Evolutionary conservation across 2,888 invertebrate genomes (phyloP), one percentile per base, ranked within the genome.

Genomic region (Stenchaetothrips biformis): DNA sequence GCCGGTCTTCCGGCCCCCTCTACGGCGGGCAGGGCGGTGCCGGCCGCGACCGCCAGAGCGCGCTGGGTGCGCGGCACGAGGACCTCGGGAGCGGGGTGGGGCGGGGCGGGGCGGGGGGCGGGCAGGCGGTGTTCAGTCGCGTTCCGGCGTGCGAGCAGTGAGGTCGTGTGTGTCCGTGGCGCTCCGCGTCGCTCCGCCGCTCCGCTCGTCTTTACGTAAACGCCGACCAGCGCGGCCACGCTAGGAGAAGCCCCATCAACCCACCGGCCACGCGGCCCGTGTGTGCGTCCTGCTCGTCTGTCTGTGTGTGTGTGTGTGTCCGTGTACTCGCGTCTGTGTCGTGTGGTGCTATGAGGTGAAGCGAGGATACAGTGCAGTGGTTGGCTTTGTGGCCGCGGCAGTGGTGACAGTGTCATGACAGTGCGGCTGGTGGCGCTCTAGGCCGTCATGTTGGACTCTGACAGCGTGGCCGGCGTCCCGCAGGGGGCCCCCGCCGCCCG

Each of bases 131-230:
- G n/a, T 21, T 11, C 67, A 74, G 67, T 74, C 67, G 67, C 67
- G 67, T 25, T 74, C 67, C 25, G 67, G 67, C 67, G 67, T 74
- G 67, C 67, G 25, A 21, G 67, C 67, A 25, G 67, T 21, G 67
- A 74, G 25, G 67, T 25, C 67, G 21, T 74, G 25, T 21, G 8
- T 9, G 67, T 21, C 67, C 21, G 67, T 21, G 67, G 13, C 53
- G 53, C 53, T 25, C 8, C 67, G 67, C 67, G 7, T 2, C 37
- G 37, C 37, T 37, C 2, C 37, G 4, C 37, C 37, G 37, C 53
- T 53, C 16, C 53, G 67, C 67, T 21, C 67, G 67, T 37, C 67
- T 59, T 59, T 74, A 74, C 67, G 67, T 74, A 74, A 74, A 74
- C 67, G 11, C 37, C 67, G 21, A n/a, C n/a, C n/a, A n/a, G n/a